A percentile compares a stretch with the other conserved stretches of the same genome.
Conservation (phyloP, 2,113 vertebrate species). For the Romanogobio albipinnatus region DNA sequence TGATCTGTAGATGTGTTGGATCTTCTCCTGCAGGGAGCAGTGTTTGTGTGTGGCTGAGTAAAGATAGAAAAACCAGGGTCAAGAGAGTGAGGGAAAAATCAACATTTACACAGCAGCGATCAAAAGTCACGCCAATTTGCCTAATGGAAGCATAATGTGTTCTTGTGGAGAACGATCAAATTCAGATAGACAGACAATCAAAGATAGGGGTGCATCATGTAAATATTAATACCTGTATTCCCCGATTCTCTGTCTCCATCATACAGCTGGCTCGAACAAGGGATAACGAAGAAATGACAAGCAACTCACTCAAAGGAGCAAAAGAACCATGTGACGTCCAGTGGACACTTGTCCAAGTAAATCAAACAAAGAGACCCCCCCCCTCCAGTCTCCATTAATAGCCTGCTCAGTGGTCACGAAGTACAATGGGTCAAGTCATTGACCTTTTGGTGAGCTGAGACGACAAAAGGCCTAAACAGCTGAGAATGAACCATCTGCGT, state of each 20-base stretch:
- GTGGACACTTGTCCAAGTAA: slow-evolving; percentile 12
- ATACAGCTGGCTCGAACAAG: neutral
- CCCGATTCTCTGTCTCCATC: neutral
- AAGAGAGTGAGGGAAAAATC: neutral
- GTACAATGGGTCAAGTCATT: slow-evolving; percentile 22
- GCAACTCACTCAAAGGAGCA: neutral
- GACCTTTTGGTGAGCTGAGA: slow-evolving; percentile 14
- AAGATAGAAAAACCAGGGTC: neutral
- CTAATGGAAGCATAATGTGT: neutral
- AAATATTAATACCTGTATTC: neutral
- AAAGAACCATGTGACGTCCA: neutral
- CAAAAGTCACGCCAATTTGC: neutral
- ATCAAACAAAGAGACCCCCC: slow-evolving; percentile 8
- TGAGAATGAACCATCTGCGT: slow-evolving; percentile 3
- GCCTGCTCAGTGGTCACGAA: neutral
- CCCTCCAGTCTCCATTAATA: slow-evolving; percentile 16
- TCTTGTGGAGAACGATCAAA: neutral
- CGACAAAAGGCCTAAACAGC: slow-evolving; percentile 14
- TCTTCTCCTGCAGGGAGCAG: neutral
- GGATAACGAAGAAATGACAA: neutral
- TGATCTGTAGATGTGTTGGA: neutral
- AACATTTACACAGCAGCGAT: neutral
- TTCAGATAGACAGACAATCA: neutral
- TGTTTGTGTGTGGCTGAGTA: neutral
- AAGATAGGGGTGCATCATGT: no score